Evolutionary conservation across 2,797 vertebrate species (phyloP).

Genomic region (Hybognathus amarus): DNA sequence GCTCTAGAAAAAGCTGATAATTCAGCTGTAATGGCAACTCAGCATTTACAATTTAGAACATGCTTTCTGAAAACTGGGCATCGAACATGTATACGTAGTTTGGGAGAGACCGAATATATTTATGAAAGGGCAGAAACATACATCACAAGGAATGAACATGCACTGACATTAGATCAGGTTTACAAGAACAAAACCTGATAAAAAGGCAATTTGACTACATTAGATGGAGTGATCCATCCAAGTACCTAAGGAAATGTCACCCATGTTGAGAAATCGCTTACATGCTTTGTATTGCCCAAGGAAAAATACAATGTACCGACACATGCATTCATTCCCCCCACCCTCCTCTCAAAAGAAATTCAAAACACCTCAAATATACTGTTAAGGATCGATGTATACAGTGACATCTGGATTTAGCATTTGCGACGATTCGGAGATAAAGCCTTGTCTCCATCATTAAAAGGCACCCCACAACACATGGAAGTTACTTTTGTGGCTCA

Average conservation of each 20-base stretch:
- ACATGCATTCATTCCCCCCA: slow-evolving; percentile 47
- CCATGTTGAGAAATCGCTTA: neutral
- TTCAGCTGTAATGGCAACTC: neutral
- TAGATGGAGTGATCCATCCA: neutral
- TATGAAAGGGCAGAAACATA: slow-evolving; percentile 8
- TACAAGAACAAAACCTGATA: slow-evolving; percentile 18
- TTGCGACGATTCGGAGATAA: slow-evolving; percentile 40
- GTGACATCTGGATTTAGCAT: slow-evolving; percentile 33
- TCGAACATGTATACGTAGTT: slow-evolving; percentile 7
- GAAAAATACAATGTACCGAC: slow-evolving; percentile 45
- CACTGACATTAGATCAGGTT: neutral
- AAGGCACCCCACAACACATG: slow-evolving; percentile 51
- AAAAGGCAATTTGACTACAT: slow-evolving; percentile 15
- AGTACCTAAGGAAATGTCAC: neutral
- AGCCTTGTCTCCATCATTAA: slow-evolving; percentile 51
- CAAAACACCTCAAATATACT: slow-evolving; percentile 10
- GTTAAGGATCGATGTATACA: slow-evolving; percentile 15
- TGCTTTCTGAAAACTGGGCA: slow-evolving; percentile 10
- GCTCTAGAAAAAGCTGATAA: slow-evolving; percentile 16
- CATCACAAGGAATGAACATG: slow-evolving; percentile 21
- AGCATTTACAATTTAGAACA: slow-evolving; percentile 6
- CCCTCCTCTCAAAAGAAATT: neutral
- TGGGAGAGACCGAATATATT: slow-evolving; percentile 5
- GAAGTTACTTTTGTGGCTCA: slow-evolving; percentile 43
- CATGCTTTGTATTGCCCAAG: slow-evolving; percentile 39